Conservation (phyloP, 2,113 vertebrate species). For the Saccopteryx bilineata region DNA sequence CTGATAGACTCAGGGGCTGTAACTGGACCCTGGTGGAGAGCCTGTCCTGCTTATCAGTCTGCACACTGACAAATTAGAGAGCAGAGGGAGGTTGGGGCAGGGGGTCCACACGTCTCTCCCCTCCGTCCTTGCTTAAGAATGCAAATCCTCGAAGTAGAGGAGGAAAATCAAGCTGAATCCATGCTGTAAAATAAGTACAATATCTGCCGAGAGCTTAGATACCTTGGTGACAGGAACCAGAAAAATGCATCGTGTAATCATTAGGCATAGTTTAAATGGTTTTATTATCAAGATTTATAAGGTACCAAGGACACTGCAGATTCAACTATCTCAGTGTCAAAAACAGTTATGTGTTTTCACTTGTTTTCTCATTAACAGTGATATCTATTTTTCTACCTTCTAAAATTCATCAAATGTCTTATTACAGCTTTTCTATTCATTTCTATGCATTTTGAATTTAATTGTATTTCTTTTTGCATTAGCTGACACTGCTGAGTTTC, state of each 20-base stretch:
- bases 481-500: conserved; percentile 34
- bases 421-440: conserved; percentile 71
- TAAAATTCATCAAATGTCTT: conserved; percentile 74
- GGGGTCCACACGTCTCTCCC: neutral
- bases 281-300: conserved; percentile 80
- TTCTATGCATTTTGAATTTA: conserved; percentile 56
- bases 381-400: conserved; percentile 75
- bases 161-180: conserved; percentile 52
- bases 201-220: conserved; percentile 68
- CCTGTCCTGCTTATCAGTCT: neutral
- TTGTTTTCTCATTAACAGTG: conserved; percentile 76
- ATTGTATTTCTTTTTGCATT: conserved; percentile 58
- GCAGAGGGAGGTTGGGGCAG: neutral
- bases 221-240: conserved; percentile 66
- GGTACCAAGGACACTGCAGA: conserved; percentile 71
- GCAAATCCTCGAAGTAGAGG: neutral
- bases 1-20: neutral
- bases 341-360: conserved; percentile 79
- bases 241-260: conserved; percentile 72
- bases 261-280: conserved; percentile 68
- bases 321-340: conserved; percentile 68
- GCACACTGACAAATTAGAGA: neutral
- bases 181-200: conserved; percentile 74
- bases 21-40: neutral
- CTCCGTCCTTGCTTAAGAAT: neutral